These are phyloP conservation scores for Danionella cerebrum DNA, from an alignment of 2,113 vertebrate genomes.

Conservation along the genomic window DNA sequence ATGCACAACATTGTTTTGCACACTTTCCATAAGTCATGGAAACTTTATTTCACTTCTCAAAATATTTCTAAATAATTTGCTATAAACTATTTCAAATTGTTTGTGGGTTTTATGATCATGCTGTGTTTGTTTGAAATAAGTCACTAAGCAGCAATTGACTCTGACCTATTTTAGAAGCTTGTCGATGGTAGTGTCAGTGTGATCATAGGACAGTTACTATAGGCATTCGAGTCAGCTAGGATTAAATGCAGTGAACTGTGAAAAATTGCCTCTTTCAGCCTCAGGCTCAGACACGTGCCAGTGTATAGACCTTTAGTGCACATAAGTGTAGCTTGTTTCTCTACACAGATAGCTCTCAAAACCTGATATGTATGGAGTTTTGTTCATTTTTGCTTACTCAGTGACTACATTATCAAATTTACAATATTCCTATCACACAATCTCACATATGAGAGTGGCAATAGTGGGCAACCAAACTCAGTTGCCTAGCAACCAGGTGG, in stretches of 20 bases:
- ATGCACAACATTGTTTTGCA: no score
- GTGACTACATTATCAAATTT: no score
- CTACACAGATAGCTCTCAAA: neutral
- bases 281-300: neutral
- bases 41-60: no score
- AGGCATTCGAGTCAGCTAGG: neutral
- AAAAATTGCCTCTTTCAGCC: neutral
- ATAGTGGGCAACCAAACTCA: conserved; percentile 12
- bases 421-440: neutral
- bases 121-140: neutral
- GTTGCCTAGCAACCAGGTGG: conserved; percentile 39
- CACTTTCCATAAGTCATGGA: no score
- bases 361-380: no score
- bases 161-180: neutral
- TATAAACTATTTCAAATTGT: no score
- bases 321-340: neutral
- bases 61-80: no score
- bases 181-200: neutral
- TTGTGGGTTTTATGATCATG: neutral
- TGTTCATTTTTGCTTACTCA: no score
- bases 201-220: neutral
- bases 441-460: conserved; percentile 1
- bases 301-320: neutral
- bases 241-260: neutral
- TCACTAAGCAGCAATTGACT: neutral